Percentiles rank a stretch among this genome's conserved stretches.
Conservation (phyloP, 2,797 vertebrate genomes). For the Eulemur mongoz region DNA sequence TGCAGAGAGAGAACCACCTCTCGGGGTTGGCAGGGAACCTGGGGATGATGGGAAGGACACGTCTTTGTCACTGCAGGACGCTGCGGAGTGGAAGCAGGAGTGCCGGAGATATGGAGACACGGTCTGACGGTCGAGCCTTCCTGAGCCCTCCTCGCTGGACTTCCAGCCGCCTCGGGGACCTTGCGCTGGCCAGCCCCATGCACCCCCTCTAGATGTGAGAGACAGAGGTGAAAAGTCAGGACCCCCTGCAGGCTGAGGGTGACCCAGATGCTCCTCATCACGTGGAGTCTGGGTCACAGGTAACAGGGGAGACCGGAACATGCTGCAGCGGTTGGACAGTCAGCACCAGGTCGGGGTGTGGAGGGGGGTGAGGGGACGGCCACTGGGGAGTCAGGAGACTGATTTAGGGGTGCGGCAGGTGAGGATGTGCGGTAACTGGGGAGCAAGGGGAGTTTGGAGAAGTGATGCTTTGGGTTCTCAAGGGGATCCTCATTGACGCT, state of each 20-base stretch:
- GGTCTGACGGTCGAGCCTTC: accelerated
- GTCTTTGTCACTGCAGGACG: no score
- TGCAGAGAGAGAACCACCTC: neutral
- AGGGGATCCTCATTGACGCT: neutral
- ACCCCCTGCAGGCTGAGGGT: no score
- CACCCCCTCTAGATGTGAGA: no score
- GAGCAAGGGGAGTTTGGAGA: neutral
- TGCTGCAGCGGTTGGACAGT: accelerated
- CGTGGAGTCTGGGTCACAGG: neutral
- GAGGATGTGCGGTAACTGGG: neutral
- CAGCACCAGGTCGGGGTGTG: accelerated
- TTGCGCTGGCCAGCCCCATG: no score
- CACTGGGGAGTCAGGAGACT: neutral
- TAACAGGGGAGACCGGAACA: neutral
- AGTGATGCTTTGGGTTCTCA: neutral
- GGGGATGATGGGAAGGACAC: neutral
- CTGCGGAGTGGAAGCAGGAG: accelerated
- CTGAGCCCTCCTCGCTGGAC: accelerated
- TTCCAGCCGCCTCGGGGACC: accelerated
- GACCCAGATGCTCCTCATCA: neutral
- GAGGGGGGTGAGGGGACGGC: no score
- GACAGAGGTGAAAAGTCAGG: neutral
- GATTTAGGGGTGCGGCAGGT: neutral
- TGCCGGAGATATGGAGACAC: accelerated
- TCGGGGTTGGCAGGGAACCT: neutral